These are phyloP conservation scores for Nemurella pictetii DNA, from an alignment of 2,888 invertebrate species.

Conservation along the genomic window DNA sequence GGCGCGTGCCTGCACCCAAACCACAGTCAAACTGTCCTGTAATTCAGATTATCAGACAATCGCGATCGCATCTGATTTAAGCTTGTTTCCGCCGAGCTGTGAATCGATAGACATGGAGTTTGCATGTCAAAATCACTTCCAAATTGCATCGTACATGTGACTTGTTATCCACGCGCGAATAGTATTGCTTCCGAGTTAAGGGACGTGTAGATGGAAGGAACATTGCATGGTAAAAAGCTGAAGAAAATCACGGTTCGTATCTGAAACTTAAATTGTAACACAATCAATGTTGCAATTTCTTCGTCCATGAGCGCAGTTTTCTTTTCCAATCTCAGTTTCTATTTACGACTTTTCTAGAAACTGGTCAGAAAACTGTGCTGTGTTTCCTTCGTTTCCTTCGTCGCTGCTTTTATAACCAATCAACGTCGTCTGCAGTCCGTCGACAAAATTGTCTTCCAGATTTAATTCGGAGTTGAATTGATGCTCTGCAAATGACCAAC, in stretches of 20 bases:
- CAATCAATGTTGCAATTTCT: not conserved
- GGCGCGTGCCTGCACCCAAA: not conserved
- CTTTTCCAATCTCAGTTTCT: not conserved
- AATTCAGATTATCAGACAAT: not conserved
- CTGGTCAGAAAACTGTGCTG: not conserved
- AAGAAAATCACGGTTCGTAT: not conserved
- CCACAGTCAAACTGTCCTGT: not conserved
- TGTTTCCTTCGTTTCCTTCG: not conserved
- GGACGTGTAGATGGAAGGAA: too few species aligned
- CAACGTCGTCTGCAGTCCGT: not conserved
- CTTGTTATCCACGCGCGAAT: too few species aligned
- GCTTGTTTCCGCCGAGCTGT: not conserved
- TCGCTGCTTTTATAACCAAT: not conserved
- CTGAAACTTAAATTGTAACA: not conserved
- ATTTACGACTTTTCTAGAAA: not conserved
- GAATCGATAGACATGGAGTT: not conserved
- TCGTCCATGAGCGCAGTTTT: not conserved
- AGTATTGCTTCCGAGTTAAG: not conserved
- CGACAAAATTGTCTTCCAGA: not conserved
- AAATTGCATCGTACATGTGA: too few species aligned
- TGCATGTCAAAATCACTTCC: not conserved
- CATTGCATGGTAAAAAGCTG: too few species aligned
- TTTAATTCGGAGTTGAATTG: too few species aligned
- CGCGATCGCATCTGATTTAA: not conserved
- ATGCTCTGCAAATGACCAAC: too few species aligned